Evolutionary conservation across 2,113 vertebrate species (phyloP), one percentile per base, ranked within the genome.

Genomic region (Eleginops maclovinus): DNA sequence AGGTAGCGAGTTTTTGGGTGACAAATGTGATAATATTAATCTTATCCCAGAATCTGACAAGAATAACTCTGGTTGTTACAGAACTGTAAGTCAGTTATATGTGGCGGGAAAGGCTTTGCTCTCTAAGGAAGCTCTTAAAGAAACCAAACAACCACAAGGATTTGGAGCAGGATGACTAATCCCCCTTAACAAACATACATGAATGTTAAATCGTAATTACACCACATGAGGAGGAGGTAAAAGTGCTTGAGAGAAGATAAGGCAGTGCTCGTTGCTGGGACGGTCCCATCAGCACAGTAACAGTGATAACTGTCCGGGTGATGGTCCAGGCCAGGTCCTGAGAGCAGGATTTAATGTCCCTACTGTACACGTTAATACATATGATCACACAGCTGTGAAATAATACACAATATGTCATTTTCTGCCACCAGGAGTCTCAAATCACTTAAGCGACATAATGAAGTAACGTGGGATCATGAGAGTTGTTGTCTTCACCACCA

Each of bases 101-200:
- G 51, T 71, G 41, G 4, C 1, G 26, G 36, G 31, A 66, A 76
- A 50, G 65, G 55, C 13, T 63, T 8, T 3, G 41, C 49, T 49
- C 21, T 12, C 19, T 66, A 11, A 21, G 51, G 40, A 59, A 60
- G 60, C 53, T 65, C 26, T 65, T 4, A 59, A 65, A 58, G 31
- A 62, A 55, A 11, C 62, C 67, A 71, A 49, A 72, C 28, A 41
- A 49, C 22, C 31, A 49, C 16, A 11, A 4, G 1, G 26, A 26
- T 24, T 28, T 19, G 31, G 31, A 63, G 17, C 31, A 13, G 11
- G 17, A 65, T 21, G 17, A n/a, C 44, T 63, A 46, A 64, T 13
- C 26, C 11, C 6, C 26, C 13, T 43, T 22, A 56, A 41, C 14
- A 58, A 41, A 49, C 10, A 55, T 4, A 49, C 59, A 40, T 53